Base-by-base conservation (phyloP, 2,113 vertebrate species). In the Passer montanus region DNA sequence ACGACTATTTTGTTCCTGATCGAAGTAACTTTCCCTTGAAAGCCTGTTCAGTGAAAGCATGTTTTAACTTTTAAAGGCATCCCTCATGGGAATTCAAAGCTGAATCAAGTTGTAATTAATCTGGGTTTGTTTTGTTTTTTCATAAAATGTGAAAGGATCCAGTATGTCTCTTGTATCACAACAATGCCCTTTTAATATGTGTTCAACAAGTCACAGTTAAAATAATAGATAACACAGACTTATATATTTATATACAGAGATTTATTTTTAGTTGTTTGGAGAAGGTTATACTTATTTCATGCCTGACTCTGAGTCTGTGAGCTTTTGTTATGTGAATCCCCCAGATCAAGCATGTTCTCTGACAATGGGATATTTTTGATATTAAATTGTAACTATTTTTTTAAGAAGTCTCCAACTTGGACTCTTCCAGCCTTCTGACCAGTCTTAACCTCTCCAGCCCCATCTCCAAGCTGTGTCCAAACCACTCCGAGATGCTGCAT, bases 61-160 rank as follows among this genome's bases (percentile, higher is more conserved):
- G 66, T 84, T 97, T 96, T 89, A 92, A 91, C 86, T 92, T 93
- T 90, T 94, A 89, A 72, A 90, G 69, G 43, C 37, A 53, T 17
- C 69, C 44, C 88, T 87, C 5, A 0, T 39, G 83, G 90, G 60
- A 90, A 91, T 27, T 18, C 56, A 85, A 90, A 93, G 44, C 72
- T 53, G 39, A 37, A 94, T 82, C 24, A 76, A 60, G 79, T 68
- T 78, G 58, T 76, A 94, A 87, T 87, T 87, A 84, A 77, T 58
- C 39, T 56, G 55, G 0, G 70, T 72, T 53, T 11, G 49, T 8
- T 91, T 76, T 77, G 43, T 11, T 94, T 87, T 86, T 92, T 72
- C 39, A 77, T 52, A 85, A 88, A 91, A 92, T 37, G 27, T 47
- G 52, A 74, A 88, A 87, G 69, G 26, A 84, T 64, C n/a, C 64